Percentiles rank a stretch among this genome's conserved stretches.
Conservation (phyloP, 2,797 vertebrate species). For the Morus bassanus region DNA sequence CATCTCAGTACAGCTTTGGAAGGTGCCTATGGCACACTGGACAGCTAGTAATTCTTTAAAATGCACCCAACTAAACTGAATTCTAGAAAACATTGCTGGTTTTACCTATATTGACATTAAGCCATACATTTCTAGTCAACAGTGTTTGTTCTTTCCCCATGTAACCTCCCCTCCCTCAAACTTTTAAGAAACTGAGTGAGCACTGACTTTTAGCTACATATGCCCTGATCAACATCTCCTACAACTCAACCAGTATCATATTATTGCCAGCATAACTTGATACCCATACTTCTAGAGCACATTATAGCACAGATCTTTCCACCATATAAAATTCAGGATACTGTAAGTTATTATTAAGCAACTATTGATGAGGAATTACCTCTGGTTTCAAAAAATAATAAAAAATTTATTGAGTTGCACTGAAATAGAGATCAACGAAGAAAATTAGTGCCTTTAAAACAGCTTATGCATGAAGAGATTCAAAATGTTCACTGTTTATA, state of each 20-base stretch:
- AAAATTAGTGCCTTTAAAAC: background rate
- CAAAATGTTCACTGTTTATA: background rate
- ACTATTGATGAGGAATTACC: background rate
- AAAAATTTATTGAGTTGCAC: background rate
- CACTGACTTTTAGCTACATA: background rate
- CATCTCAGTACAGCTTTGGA: background rate
- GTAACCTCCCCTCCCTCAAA: background rate
- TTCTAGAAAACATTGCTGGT: background rate
- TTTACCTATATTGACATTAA: background rate
- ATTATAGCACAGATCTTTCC: background rate
- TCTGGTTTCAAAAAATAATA: background rate
- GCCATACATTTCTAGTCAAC: background rate
- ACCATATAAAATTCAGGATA: background rate
- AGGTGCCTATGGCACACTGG: rapidly evolving
- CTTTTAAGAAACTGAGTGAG: background rate
- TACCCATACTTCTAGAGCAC: background rate
- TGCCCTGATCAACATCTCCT: background rate
- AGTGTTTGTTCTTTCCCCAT: background rate
- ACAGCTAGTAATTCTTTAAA: background rate
- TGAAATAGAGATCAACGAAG: background rate
- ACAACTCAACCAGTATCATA: background rate
- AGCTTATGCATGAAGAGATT: background rate
- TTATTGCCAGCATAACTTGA: background rate
- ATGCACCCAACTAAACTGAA: background rate
- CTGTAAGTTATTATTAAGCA: background rate